Percentiles rank a stretch among this genome's conserved stretches.
These are phyloP conservation scores for Panthera leo DNA, from an alignment of 2,113 vertebrate species.

Conservation along the genomic window DNA sequence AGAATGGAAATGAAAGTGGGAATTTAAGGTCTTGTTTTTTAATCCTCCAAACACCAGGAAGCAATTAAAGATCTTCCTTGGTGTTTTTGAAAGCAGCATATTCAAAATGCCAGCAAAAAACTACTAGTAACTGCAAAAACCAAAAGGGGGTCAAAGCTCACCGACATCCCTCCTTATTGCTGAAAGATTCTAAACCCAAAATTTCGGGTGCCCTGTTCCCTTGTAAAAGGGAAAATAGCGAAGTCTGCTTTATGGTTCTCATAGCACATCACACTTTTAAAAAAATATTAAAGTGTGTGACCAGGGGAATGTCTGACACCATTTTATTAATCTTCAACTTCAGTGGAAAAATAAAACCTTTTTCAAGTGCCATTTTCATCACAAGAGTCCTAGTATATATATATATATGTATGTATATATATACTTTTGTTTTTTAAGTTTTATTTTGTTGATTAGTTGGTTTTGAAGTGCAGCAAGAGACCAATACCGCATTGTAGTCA, in stretches of 20 bases:
- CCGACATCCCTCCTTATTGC: conserved; percentile 75
- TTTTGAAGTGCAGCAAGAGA: conserved; percentile 89
- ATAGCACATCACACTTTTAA: conserved; percentile 70
- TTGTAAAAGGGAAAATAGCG: conserved; percentile 55
- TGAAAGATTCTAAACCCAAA: conserved; percentile 67
- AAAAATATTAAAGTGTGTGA: conserved; percentile 43
- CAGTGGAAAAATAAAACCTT: conserved; percentile 99
- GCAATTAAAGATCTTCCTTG: conserved; percentile 53
- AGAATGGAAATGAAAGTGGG: conserved; percentile 52
- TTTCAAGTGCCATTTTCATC: conserved; percentile 93
- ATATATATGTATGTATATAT: conserved; percentile 58
- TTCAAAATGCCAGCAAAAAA: conserved; percentile 72
- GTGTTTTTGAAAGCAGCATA: conserved; percentile 63
- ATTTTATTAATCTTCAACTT: conserved; percentile 95
- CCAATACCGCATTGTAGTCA: conserved; percentile 83
- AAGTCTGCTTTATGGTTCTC: conserved; percentile 47
- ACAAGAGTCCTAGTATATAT: conserved; percentile 80
- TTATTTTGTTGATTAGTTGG: conserved; percentile 81
- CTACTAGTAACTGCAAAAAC: conserved; percentile 69
- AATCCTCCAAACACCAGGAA: conserved; percentile 68
- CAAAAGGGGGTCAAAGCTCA: conserved; percentile 66
- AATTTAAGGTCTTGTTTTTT: conserved; percentile 56
- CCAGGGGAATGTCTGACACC: conserved; percentile 93
- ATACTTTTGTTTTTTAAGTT: not conserved
- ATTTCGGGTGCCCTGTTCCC: conserved; percentile 68